Percentiles rank a stretch among this genome's conserved stretches.
These are phyloP conservation scores for Octodonta nipae DNA, from an alignment of 2,888 invertebrate genomes.

Conservation along the genomic window DNA sequence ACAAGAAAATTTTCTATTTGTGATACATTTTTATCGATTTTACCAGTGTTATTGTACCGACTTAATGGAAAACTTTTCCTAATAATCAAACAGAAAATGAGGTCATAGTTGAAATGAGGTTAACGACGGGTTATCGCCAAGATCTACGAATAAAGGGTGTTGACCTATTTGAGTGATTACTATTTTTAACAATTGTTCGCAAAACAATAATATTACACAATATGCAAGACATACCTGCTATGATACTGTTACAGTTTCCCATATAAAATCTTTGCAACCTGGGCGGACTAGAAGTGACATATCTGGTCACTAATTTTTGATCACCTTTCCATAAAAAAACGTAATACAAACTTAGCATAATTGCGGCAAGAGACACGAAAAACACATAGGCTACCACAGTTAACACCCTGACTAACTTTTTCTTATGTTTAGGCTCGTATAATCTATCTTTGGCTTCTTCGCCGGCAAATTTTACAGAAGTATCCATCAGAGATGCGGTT, in stretches of 20 bases:
- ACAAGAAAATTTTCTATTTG: no score
- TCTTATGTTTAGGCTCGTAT: conserved; percentile 71
- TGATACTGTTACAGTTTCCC: conserved; percentile 19
- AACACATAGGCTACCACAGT: conserved; percentile 89
- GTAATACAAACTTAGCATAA: conserved; percentile 86
- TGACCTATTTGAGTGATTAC: no score
- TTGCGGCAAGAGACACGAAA: conserved; percentile 85
- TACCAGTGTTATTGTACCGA: no score
- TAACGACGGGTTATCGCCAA: no score
- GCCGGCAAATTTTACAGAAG: conserved; percentile 52
- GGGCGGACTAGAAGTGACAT: conserved; percentile 9
- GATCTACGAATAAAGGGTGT: no score
- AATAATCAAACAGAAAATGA: no score
- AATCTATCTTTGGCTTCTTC: conserved; percentile 54
- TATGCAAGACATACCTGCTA: conserved; percentile 25
- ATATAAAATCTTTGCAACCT: conserved; percentile 8
- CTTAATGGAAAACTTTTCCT: no score
- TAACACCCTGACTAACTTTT: conserved; percentile 78
- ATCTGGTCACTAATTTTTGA: conserved; percentile 23
- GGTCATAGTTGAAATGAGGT: no score
- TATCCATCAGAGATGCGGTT: conserved; percentile 31
- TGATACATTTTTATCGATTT: no score
- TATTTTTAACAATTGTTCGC: no score
- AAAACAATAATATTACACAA: no score
- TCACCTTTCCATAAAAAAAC: conserved; percentile 86